Percentiles rank a stretch among this genome's conserved stretches.
Evolutionary conservation across 2,113 vertebrate genomes (phyloP).

Genomic region (Orientallactaga bullata): DNA sequence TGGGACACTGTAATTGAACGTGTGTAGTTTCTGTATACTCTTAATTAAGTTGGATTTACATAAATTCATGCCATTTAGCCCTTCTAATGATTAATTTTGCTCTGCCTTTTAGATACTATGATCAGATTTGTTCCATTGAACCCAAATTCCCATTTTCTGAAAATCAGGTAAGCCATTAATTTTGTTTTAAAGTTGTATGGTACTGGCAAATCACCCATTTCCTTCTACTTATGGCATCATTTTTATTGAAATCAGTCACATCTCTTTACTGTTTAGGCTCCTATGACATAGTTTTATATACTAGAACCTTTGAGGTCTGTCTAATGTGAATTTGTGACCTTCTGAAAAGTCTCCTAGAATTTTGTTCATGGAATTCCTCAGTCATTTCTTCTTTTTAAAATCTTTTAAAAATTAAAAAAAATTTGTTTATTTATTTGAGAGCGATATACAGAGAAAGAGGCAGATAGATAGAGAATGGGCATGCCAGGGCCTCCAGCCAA

Average conservation of each 20-base stretch:
- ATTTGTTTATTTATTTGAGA: too few relatives aligned
- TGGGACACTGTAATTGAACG: slow-evolving; percentile 1
- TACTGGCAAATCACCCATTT: slow-evolving; percentile 4
- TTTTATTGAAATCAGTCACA: slow-evolving; percentile 50
- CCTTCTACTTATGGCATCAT: neutral
- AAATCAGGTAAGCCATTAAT: slow-evolving; percentile 92
- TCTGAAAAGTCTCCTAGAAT: neutral
- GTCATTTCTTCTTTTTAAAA: neutral
- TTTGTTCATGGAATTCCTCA: neutral
- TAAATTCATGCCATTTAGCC: slow-evolving; percentile 36
- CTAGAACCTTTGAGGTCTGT: slow-evolving; percentile 6
- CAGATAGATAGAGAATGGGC: too few relatives aligned
- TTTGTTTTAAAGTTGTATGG: slow-evolving; percentile 57
- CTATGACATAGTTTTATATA: slow-evolving; percentile 21
- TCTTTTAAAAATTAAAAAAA: too few relatives aligned
- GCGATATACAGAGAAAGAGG: too few relatives aligned
- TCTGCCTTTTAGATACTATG: slow-evolving; percentile 93
- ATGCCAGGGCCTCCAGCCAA: too few relatives aligned
- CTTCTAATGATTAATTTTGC: slow-evolving; percentile 56
- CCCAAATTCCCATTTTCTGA: slow-evolving; percentile 99
- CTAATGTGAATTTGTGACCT: neutral
- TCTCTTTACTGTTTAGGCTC: slow-evolving; percentile 3
- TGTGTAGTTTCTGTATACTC: slow-evolving; percentile 16
- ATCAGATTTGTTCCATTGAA: slow-evolving; percentile 97
- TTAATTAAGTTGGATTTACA: slow-evolving; percentile 26